These are phyloP conservation scores for Diachrysia chrysitis DNA, from an alignment of 2,888 invertebrate species.

Conservation along the genomic window DNA sequence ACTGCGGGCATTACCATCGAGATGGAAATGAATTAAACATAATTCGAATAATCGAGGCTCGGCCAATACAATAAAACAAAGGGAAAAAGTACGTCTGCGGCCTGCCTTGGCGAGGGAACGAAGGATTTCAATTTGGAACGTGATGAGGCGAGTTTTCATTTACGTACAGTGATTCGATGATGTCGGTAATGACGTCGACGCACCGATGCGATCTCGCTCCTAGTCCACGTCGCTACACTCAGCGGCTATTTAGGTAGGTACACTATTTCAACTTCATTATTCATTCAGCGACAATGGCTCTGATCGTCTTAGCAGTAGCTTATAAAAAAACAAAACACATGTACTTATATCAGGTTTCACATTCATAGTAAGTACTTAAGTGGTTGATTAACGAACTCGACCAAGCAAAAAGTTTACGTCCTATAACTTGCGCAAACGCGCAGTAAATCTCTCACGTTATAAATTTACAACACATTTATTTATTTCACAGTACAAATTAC, in stretches of 20 bases:
- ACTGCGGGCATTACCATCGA: conserved; percentile 77
- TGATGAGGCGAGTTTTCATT: conserved; percentile 88
- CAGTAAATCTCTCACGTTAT: conserved; percentile 78
- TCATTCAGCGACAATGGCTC: conserved; percentile 29
- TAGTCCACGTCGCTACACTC: conserved; percentile 49
- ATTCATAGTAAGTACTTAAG: conserved; percentile 55
- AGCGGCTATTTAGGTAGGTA: conserved; percentile 35
- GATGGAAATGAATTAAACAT: conserved; percentile 88
- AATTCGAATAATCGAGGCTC: conserved; percentile 88
- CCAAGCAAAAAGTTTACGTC: conserved; percentile 57
- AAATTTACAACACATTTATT: conserved; percentile 78
- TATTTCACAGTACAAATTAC: conserved; percentile 78
- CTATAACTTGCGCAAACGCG: conserved; percentile 67
- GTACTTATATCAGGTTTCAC: conserved; percentile 40
- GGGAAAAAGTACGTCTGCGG: conserved; percentile 82
- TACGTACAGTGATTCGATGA: conserved; percentile 76
- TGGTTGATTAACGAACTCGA: conserved; percentile 60
- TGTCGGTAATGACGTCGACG: conserved; percentile 70
- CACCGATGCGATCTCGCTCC: conserved; percentile 58
- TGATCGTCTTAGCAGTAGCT: conserved; percentile 22
- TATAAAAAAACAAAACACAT: conserved; percentile 31
- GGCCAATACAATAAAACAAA: conserved; percentile 87
- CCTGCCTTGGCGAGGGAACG: conserved; percentile 78
- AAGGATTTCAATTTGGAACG: conserved; percentile 89
- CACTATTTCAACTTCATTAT: conserved; percentile 45